Conservation (phyloP, 2,888 invertebrate species). For the Agrotis clavis region DNA sequence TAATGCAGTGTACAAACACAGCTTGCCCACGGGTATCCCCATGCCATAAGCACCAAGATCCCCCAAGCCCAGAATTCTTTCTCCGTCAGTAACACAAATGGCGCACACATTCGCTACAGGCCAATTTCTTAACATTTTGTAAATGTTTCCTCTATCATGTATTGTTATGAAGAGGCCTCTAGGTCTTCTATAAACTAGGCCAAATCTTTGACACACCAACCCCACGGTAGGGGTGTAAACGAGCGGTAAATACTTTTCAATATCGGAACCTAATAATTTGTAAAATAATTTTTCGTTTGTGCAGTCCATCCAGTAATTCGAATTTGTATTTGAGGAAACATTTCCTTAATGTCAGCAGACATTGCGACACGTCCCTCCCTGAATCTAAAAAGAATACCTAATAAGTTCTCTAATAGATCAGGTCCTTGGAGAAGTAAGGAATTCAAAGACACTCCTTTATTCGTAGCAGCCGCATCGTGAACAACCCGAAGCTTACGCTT, state of each 20-base stretch:
- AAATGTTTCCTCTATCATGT: constrained; percentile 96
- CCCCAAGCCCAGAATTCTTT: constrained; percentile 98
- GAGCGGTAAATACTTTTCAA: constrained; percentile 97
- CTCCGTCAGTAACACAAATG: constrained; percentile 97
- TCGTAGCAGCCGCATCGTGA: no score
- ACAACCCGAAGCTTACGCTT: no score
- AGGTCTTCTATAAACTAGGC: constrained; percentile 96
- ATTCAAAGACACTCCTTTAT: no score
- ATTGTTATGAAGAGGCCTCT: constrained; percentile 98
- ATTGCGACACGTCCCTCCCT: no score
- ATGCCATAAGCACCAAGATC: constrained; percentile 98
- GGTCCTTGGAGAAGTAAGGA: no score
- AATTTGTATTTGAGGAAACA: no score
- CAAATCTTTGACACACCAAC: constrained; percentile 98
- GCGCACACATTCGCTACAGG: constrained; percentile 95
- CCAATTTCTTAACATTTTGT: constrained; percentile 96
- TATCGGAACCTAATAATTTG: constrained; percentile 95
- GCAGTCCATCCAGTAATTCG: no score
- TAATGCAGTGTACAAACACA: constrained; percentile 97
- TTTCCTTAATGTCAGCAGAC: no score
- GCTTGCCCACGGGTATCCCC: constrained; percentile 99
- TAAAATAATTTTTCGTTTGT: constrained; percentile 98
- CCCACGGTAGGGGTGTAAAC: constrained; percentile 99
- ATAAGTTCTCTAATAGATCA: no score
- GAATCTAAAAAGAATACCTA: no score